These are phyloP conservation scores for Xyliphius kryptos DNA, from an alignment of 2,113 vertebrate genomes.

Conservation along the genomic window DNA sequence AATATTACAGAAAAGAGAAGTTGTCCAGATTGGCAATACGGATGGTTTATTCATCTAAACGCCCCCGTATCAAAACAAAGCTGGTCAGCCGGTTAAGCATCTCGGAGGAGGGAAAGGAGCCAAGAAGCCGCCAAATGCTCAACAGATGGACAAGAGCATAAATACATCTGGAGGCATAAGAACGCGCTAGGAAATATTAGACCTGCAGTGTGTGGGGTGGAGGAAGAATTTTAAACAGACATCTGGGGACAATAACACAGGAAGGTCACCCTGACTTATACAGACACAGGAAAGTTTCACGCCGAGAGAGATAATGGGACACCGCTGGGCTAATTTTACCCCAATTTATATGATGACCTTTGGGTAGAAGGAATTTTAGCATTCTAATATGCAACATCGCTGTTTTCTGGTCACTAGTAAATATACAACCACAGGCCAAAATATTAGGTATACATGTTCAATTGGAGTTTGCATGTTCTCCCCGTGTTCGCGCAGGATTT, in stretches of 20 bases:
- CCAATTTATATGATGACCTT: constrained; percentile 60
- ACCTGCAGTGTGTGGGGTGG: too few species aligned
- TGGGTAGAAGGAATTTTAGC: constrained; percentile 44
- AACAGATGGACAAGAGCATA: constrained; percentile 58
- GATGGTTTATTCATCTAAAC: constrained; percentile 42
- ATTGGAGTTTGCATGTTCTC: too few species aligned
- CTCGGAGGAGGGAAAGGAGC: constrained; percentile 34
- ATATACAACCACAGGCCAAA: too few species aligned
- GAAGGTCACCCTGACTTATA: constrained; percentile 64
- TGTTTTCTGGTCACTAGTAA: constrained; percentile 49
- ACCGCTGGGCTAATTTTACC: constrained; percentile 66
- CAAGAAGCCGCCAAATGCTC: constrained; percentile 56
- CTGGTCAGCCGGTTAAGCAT: constrained; percentile 46
- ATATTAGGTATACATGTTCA: too few species aligned
- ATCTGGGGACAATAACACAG: constrained; percentile 53
- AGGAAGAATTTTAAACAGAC: constrained; percentile 52
- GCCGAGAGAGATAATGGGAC: constrained; percentile 65
- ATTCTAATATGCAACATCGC: constrained; percentile 54
- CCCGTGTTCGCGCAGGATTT: too few species aligned
- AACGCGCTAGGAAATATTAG: constrained; percentile 42
- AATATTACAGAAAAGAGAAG: too few species aligned
- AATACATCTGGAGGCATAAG: constrained; percentile 53
- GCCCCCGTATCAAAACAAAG: constrained; percentile 42
- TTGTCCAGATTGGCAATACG: constrained; percentile 43
- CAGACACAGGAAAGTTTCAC: constrained; percentile 49